phyloP scores from a whole-genome alignment of 2,113 vertebrate species.

The Nothocercus julius region DNA sequence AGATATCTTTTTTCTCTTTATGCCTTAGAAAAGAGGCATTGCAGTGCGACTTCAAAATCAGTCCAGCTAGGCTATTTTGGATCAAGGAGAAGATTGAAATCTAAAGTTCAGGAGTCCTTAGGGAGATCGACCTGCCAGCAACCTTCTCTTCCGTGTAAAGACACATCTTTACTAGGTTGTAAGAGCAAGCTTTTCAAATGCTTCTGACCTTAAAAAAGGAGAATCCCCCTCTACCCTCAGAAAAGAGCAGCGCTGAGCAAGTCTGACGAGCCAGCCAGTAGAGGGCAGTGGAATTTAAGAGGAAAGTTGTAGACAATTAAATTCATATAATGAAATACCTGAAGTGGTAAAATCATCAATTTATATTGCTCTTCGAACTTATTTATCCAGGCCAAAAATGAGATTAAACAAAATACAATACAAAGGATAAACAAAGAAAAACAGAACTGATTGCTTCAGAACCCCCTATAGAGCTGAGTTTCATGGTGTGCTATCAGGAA shows the following conservation, averaged over 20 bases:
- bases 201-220: not conserved
- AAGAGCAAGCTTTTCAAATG: fast-evolving
- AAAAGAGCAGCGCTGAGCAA: not conserved
- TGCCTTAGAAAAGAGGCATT: conserved; percentile 11
- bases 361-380: not conserved
- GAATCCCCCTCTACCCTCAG: not conserved
- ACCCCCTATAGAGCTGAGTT: not conserved
- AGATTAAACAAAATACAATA: not conserved
- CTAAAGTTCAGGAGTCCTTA: conserved; percentile 10
- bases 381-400: not conserved
- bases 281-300: conserved; percentile 58
- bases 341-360: not conserved
- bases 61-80: conserved; percentile 22
- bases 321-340: not conserved
- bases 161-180: not conserved
- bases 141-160: not conserved
- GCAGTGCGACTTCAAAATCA: not conserved
- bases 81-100: conserved; percentile 41
- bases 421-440: not conserved
- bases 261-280: conserved; percentile 13
- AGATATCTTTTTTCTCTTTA: not conserved
- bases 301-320: conserved; percentile 11
- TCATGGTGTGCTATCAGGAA: not conserved
- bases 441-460: fast-evolving
- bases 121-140: conserved; percentile 29